Conservation (phyloP, 2,888 invertebrate species). For the Pristionchus entomophagus region DNA sequence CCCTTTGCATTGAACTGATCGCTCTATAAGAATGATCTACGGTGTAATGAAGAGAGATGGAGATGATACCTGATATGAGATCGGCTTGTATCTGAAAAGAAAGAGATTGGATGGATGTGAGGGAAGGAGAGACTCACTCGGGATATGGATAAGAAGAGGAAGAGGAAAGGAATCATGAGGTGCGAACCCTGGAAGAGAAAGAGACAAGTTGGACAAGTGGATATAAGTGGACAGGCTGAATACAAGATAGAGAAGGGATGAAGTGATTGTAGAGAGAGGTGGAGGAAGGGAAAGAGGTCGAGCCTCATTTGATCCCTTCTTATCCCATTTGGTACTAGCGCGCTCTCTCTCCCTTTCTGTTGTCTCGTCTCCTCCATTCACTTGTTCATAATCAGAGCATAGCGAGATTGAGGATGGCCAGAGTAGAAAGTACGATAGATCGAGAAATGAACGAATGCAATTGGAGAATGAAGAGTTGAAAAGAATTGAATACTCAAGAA, state of each 20-base stretch:
- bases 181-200: neutral
- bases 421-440: neutral
- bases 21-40: neutral
- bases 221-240: slow-evolving; percentile 8
- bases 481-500: slow-evolving; percentile 26
- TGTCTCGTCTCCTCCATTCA: slow-evolving; percentile 39
- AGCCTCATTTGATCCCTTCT: slow-evolving; percentile 40
- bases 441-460: slow-evolving; percentile 14
- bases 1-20: slow-evolving; percentile 62
- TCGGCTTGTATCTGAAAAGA: slow-evolving; percentile 41
- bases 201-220: slow-evolving; percentile 18
- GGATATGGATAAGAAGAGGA: neutral
- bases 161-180: neutral
- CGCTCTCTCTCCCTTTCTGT: neutral
- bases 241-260: slow-evolving; percentile 19
- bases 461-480: slow-evolving; percentile 14
- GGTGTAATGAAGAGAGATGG: neutral
- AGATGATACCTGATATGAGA: slow-evolving; percentile 7
- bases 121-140: slow-evolving; percentile 13
- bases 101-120: neutral
- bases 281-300: slow-evolving; percentile 48
- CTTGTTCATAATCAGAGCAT: slow-evolving; percentile 40
- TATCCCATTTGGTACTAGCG: slow-evolving; percentile 39
- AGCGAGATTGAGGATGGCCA: slow-evolving; percentile 5
- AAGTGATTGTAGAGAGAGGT: slow-evolving; percentile 46